phyloP scores from a whole-genome alignment of 2,888 invertebrate genomes.

The Rapana venosa region DNA sequence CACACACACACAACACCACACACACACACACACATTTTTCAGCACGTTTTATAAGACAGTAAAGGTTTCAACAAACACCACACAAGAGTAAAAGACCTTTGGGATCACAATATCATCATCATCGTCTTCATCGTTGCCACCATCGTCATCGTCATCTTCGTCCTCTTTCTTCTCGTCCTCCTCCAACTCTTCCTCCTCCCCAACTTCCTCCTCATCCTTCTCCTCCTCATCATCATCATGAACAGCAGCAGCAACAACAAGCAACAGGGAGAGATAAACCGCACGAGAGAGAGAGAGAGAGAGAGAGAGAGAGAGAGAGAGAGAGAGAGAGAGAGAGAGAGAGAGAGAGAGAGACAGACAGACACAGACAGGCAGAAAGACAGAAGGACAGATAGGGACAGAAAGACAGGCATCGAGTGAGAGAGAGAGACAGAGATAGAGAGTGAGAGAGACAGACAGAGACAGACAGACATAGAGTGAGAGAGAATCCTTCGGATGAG shows the following conservation, averaged over 20 bases:
- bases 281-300: constrained; percentile 14
- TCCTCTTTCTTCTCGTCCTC: not conserved
- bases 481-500: not conserved
- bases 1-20: too few relatives aligned
- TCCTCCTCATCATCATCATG: not conserved
- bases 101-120: not conserved
- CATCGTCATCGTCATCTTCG: not conserved
- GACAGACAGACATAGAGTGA: not conserved
- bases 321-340: constrained; percentile 7
- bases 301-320: constrained; percentile 10
- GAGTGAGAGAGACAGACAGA: not conserved
- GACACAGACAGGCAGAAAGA: too few relatives aligned
- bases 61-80: too few relatives aligned
- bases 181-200: not conserved
- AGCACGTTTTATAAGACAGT: too few relatives aligned
- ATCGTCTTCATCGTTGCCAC: not conserved
- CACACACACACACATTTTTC: too few relatives aligned
- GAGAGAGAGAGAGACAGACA: not conserved
- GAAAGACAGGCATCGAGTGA: too few relatives aligned
- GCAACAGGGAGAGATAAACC: constrained; percentile 18
- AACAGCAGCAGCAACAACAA: not conserved
- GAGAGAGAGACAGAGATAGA: too few relatives aligned
- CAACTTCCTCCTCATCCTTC: not conserved
- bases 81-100: too few relatives aligned
- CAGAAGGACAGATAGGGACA: not conserved